Percentiles rank a stretch among this genome's conserved stretches.
Evolutionary conservation across 2,797 vertebrate genomes (phyloP).

Genomic region (Prunella strophiata): DNA sequence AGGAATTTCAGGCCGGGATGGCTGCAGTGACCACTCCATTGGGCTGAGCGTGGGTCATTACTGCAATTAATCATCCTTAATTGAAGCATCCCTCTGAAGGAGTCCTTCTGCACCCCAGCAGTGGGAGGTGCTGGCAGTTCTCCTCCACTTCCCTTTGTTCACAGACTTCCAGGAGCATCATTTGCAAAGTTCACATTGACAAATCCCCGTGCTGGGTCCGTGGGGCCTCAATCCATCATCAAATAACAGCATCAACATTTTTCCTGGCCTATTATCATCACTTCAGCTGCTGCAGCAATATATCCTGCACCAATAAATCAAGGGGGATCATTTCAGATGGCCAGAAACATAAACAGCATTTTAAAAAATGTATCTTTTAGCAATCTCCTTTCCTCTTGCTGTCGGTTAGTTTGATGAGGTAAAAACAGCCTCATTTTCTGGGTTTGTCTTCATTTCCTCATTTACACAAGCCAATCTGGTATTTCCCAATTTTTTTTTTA

Average conservation of each 20-base stretch:
- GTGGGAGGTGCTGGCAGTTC: slow-evolving; percentile 21
- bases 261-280: slow-evolving; percentile 75
- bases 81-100: slow-evolving; percentile 36
- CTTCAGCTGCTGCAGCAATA: slow-evolving; percentile 70
- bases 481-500: not conserved
- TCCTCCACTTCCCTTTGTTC: slow-evolving; percentile 61
- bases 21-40: not conserved
- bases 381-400: slow-evolving; percentile 22
- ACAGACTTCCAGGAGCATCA: slow-evolving; percentile 63
- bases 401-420: not conserved
- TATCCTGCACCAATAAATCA: slow-evolving; percentile 72
- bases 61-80: slow-evolving; percentile 56
- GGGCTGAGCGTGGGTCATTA: not conserved
- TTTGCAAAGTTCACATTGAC: slow-evolving; percentile 73
- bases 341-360: slow-evolving; percentile 58
- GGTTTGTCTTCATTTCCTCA: not conserved
- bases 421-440: not conserved
- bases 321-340: slow-evolving; percentile 52
- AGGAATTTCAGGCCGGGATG: not conserved
- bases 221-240: slow-evolving; percentile 73
- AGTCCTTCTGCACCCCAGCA: slow-evolving; percentile 28
- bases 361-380: slow-evolving; percentile 37
- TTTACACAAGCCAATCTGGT: slow-evolving; percentile 7
- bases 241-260: slow-evolving; percentile 74
- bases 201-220: slow-evolving; percentile 68